Evolutionary conservation across 2,797 vertebrate genomes (phyloP), one percentile per base, ranked within the genome.

Genomic region (Coendou prehensilis): DNA sequence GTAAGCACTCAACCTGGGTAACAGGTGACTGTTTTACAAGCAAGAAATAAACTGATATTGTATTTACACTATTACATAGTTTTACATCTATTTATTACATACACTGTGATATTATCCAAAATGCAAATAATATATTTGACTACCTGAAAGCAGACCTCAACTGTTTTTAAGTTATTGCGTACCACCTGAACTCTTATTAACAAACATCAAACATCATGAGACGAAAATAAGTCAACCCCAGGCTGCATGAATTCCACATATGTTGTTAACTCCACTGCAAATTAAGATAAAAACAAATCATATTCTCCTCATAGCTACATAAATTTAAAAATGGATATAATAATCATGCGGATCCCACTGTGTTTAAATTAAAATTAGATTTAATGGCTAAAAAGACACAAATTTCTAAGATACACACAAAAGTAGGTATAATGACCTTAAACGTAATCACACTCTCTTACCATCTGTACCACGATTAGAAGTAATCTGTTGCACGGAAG

Each of bases 401-500:
- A 93, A 93, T 67, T 91, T 92, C 57, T 87, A 81, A 86, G 37
- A 69, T 80, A 76, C 30, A 95, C 7, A 52, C 2, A n/a, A 56
- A 95, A 85, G 45, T 33, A 56, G 9, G 20, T 83, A 63, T 45
- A 71, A n/a, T 52, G 64, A 82, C 54, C n/a, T 80, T 67, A 83
- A 95, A 94, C 33, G 6, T 3, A 75, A 93, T 81, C 37, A 79
- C 17, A 93, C 63, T 96, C 80, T 87, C 98, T 98, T 98, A 99
- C 99, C 98, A 4, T 93, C 64, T 67, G 96, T 95, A 73, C 89
- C 82, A 2, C 18, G 92, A 90, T 97, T 92, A 84, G 94, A 18
- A 10, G 97, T 59, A 26, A 84, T 47, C 45, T 97, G 95, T 33
- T 50, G 67, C 28, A 73, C 54, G 69, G 96, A 61, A 15, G 96